Conservation (phyloP, 2,888 invertebrate species). For the Mesorhabditis spiculigera region DNA sequence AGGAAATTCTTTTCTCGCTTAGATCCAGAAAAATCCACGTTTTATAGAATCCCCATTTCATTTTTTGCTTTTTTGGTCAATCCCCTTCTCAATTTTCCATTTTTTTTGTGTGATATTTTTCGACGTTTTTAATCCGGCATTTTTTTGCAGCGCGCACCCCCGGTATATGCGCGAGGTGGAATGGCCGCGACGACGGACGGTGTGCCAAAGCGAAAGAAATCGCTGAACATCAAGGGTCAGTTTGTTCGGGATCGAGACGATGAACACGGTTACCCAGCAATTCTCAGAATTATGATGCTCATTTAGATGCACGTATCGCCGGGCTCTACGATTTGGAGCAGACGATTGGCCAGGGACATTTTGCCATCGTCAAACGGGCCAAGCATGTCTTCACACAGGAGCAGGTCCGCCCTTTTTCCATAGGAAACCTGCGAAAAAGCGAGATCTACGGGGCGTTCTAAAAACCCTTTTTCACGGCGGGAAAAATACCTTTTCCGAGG, state of each 20-base stretch:
- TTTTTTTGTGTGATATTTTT: no score
- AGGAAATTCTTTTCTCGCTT: no score
- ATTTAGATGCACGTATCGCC: constrained; percentile 34
- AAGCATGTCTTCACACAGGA: constrained; percentile 97
- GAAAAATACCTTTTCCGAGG: no score
- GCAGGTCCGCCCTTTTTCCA: constrained; percentile 71
- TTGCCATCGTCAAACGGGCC: constrained; percentile 95
- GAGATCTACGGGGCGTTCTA: no score
- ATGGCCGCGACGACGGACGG: not conserved
- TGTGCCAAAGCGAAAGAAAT: not conserved
- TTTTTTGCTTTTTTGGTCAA: no score
- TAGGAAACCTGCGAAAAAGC: not conserved
- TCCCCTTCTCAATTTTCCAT: no score
- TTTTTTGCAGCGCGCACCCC: no score
- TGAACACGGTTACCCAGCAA: not conserved
- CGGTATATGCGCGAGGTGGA: not conserved
- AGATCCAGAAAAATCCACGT: no score
- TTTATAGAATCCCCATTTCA: no score
- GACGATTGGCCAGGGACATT: constrained; percentile 95
- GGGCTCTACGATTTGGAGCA: constrained; percentile 95
- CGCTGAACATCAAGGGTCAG: not conserved
- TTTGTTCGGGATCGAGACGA: not conserved
- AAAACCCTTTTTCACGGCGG: no score
- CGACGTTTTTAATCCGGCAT: no score
- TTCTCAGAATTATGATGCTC: not conserved